Conservation (phyloP, 2,113 vertebrate genomes). For the Pterocles orientalis region DNA sequence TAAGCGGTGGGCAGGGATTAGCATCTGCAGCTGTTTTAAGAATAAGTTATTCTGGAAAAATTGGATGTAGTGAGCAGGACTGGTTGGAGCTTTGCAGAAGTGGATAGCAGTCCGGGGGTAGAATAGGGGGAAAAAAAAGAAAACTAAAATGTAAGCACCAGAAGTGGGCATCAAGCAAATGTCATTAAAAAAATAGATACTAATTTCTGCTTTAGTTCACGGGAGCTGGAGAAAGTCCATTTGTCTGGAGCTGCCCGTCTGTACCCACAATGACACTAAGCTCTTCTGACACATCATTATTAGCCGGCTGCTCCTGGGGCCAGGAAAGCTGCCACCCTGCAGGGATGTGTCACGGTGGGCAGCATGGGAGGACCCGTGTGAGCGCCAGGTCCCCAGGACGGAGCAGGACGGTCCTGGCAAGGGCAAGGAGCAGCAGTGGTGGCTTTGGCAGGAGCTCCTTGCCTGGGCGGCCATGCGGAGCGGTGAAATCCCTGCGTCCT, state of each 20-base stretch:
- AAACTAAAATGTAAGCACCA: no score
- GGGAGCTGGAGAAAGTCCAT: background rate
- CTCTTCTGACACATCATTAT: background rate
- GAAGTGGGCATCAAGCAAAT: background rate
- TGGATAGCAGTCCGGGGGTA: no score
- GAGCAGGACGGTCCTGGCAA: background rate
- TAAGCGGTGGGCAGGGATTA: background rate
- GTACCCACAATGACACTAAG: background rate
- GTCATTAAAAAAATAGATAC: background rate
- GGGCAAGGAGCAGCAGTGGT: background rate
- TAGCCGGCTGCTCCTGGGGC: background rate
- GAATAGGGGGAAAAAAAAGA: background rate
- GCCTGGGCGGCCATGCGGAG: background rate
- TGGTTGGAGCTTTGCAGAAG: background rate
- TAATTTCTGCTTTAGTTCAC: background rate
- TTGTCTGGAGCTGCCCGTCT: background rate
- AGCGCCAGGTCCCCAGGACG: background rate
- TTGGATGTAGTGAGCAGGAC: background rate
- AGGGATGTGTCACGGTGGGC: background rate
- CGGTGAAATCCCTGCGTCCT: background rate
- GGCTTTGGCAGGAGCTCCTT: background rate
- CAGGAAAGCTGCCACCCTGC: background rate
- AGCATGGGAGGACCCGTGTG: rapidly evolving
- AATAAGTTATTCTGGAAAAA: background rate
- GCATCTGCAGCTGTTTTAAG: background rate